These are phyloP conservation scores for Ascidia mentula DNA, from an alignment of 23 tunicate species.

Conservation along the genomic window DNA sequence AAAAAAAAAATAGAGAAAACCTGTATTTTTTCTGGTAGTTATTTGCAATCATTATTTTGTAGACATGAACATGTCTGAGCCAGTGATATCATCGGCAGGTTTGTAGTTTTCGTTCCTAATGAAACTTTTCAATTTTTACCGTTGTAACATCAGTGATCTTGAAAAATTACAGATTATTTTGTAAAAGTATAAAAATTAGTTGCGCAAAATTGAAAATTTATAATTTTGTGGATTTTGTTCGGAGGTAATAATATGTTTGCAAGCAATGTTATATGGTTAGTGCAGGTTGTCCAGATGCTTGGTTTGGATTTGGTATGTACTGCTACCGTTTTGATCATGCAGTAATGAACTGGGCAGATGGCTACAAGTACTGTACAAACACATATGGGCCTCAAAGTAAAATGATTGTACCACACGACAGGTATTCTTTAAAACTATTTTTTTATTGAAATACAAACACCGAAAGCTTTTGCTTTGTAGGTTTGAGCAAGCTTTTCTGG, in stretches of 20 bases:
- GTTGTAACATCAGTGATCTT: not conserved
- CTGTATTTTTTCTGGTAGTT: not conserved
- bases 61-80: not conserved
- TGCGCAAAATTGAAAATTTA: too few relatives aligned
- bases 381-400: conserved; percentile 56
- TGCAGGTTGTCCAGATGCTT: conserved; percentile 64
- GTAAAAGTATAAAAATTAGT: not conserved
- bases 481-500: conserved; percentile 67
- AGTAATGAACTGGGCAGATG: conserved; percentile 52
- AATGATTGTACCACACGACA: conserved; percentile 65
- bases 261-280: too few relatives aligned
- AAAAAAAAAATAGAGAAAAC: not conserved
- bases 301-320: conserved; percentile 54
- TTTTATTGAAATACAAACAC: too few relatives aligned
- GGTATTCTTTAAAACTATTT: conserved; percentile 37
- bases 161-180: not conserved
- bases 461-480: too few relatives aligned
- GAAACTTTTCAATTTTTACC: not conserved
- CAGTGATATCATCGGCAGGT: conserved; percentile 1
- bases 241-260: too few relatives aligned
- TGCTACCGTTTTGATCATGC: conserved; percentile 76
- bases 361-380: conserved; percentile 40
- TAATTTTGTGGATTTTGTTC: too few relatives aligned
- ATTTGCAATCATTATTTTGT: not conserved
- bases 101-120: not conserved